A percentile compares a stretch with the other conserved stretches of the same genome.
Conservation (phyloP, 2,797 vertebrate species). For the Anas acuta region DNA sequence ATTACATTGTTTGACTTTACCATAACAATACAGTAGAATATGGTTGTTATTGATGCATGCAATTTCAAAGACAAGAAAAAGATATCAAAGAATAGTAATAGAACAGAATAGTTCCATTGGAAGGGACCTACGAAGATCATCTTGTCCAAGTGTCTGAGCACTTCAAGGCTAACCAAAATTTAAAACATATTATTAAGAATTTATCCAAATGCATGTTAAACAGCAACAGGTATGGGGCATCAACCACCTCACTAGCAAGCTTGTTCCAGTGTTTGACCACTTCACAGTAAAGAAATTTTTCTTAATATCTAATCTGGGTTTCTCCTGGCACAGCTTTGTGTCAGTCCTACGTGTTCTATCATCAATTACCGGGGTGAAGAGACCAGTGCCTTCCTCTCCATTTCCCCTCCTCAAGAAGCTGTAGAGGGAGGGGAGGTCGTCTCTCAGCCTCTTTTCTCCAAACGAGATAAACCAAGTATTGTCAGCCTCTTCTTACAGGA, state of each 20-base stretch:
- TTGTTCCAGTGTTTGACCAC: neutral
- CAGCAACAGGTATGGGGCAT: neutral
- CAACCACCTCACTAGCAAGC: neutral
- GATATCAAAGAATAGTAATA: neutral
- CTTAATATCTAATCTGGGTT: neutral
- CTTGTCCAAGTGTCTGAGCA: neutral
- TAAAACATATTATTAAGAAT: too few species aligned
- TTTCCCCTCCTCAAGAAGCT: neutral
- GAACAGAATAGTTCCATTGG: neutral
- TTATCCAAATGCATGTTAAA: neutral
- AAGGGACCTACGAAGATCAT: neutral
- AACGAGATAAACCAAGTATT: too few species aligned
- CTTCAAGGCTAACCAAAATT: too few species aligned
- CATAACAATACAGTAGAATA: neutral
- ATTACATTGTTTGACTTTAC: neutral
- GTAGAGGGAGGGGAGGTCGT: neutral
- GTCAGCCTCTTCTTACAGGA: too few species aligned
- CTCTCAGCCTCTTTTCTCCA: neutral
- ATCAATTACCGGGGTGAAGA: neutral
- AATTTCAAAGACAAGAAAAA: neutral
- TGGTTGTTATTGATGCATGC: neutral
- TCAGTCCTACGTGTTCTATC: neutral
- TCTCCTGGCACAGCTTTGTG: neutral
- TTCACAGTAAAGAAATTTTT: neutral
- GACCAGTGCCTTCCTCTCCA: neutral